Percentiles rank a stretch among this genome's conserved stretches.
Evolutionary conservation across 2,888 invertebrate genomes (phyloP).

Genomic region (Imbricaverruca yamaguchii): DNA sequence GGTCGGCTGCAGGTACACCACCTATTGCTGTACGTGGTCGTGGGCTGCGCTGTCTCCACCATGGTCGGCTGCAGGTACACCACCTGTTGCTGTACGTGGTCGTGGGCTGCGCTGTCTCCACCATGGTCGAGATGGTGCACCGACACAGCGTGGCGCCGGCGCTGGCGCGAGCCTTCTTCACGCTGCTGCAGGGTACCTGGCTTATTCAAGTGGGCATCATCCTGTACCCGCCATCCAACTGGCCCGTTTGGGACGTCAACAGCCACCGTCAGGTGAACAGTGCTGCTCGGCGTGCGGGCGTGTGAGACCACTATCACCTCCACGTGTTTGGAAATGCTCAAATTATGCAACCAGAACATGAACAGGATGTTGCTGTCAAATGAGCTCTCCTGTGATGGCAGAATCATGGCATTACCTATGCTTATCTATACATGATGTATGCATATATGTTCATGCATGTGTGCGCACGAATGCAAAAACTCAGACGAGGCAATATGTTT

Average conservation of each 20-base stretch:
- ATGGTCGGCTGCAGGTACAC: too few species aligned
- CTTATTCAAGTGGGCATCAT: slow-evolving; percentile 48
- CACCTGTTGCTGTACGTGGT: slow-evolving; percentile 42
- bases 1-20: too few species aligned
- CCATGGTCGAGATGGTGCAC: slow-evolving; percentile 41
- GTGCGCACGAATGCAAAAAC: too few species aligned
- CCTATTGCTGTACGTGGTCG: too few species aligned
- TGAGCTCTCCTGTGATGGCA: too few species aligned
- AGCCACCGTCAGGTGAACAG: background rate
- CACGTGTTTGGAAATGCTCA: too few species aligned
- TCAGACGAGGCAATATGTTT: too few species aligned
- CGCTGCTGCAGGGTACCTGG: slow-evolving; percentile 49
- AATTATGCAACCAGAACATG: background rate
- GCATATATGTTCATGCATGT: too few species aligned
- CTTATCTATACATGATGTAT: too few species aligned
- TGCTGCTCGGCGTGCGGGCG: too few species aligned
- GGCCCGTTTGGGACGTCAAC: background rate
- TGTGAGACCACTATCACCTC: background rate
- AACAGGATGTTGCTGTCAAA: background rate
- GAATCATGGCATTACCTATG: too few species aligned
- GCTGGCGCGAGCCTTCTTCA: slow-evolving; percentile 41
- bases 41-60: too few species aligned
- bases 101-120: slow-evolving; percentile 38
- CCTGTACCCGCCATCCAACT: slow-evolving; percentile 43
- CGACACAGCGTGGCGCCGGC: slow-evolving; percentile 40